Evolutionary conservation across 2,888 invertebrate species (phyloP), one percentile per base, ranked within the genome.

Genomic region (Leptinotarsa peninsularis): DNA sequence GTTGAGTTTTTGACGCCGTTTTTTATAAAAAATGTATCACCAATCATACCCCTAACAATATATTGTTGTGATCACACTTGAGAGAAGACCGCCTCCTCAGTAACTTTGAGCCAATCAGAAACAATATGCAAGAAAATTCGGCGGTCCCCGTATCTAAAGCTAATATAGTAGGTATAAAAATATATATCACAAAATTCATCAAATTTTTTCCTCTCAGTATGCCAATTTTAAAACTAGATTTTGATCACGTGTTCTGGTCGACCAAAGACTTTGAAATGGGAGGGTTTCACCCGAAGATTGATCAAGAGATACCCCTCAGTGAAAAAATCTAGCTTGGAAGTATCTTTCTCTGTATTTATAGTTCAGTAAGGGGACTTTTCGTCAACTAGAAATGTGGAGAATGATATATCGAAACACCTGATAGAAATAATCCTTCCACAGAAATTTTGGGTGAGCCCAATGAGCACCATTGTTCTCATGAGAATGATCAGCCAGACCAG

Each of bases 131-230:
- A 63, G 69, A 79, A 80, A 80, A 78, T 77, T 78, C 71, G 68
- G 79, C 79, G 77, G 79, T 81, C 70, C 81, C 79, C 80, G 80
- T 70, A 54, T 75, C 77, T 81, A 79, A 77, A 79, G 76, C 80
- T 80, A 77, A 78, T 77, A 60, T 71, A 78, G 74, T 82, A 83
- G 77, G 83, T 84, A 83, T 82, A 84, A 83, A 83, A 84, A 83
- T 84, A 84, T 83, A 85, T 85, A 86, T 85, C 85, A 85, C 85
- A 85, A 85, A 84, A 82, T 83, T 82, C 78, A 81, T 78, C 76
- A 73, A 68, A 70, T 66, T 69, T 78, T 82, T 83, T 77, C 78
- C 10, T 33, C 10, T 33, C 10, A 10, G 0, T 33, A n/a, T n/a
- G n/a, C n/a, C n/a, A 83, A 83, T 82, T 81, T 73, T 60, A 74